Evolutionary conservation across 2,888 invertebrate species (phyloP).

Genomic region (Dicycla oo): DNA sequence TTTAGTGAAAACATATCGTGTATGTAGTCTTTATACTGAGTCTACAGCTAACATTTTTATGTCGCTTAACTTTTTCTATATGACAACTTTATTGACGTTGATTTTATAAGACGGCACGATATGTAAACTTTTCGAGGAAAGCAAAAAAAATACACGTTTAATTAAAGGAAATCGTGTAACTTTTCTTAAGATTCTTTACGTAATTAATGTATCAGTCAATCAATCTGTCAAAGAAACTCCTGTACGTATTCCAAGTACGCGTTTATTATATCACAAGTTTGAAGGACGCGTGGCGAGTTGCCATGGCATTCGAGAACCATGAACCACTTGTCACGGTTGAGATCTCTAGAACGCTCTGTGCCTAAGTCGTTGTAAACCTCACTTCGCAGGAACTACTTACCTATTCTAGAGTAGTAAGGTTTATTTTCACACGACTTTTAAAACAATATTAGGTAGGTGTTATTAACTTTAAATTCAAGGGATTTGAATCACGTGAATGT

Average conservation of each 20-base stretch:
- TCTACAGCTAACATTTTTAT: constrained; percentile 6
- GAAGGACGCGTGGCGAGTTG: constrained; percentile 27
- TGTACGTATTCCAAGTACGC: constrained; percentile 1
- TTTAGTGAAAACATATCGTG: constrained; percentile 31
- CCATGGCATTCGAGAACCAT: constrained; percentile 30
- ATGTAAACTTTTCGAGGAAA: constrained; percentile 30
- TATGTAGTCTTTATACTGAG: constrained; percentile 3
- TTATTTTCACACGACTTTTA: constrained; percentile 11
- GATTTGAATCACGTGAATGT: background rate
- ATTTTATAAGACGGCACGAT: constrained; percentile 30
- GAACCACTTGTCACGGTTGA: constrained; percentile 32
- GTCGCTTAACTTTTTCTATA: constrained; percentile 9
- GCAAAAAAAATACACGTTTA: constrained; percentile 29
- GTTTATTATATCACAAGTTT: constrained; percentile 43
- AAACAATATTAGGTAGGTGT: constrained; percentile 4
- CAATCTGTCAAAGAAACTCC: constrained; percentile 31
- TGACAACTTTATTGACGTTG: constrained; percentile 37
- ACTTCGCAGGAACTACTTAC: constrained; percentile 20
- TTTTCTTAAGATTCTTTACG: constrained; percentile 39
- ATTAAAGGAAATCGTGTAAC: constrained; percentile 44
- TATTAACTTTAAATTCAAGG: background rate
- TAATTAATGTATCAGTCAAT: constrained; percentile 52
- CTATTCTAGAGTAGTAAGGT: constrained; percentile 19
- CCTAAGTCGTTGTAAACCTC: constrained; percentile 12
- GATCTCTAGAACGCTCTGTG: constrained; percentile 34